Conservation (phyloP, 2,797 vertebrate genomes). For the Fistularia tabacaria region DNA sequence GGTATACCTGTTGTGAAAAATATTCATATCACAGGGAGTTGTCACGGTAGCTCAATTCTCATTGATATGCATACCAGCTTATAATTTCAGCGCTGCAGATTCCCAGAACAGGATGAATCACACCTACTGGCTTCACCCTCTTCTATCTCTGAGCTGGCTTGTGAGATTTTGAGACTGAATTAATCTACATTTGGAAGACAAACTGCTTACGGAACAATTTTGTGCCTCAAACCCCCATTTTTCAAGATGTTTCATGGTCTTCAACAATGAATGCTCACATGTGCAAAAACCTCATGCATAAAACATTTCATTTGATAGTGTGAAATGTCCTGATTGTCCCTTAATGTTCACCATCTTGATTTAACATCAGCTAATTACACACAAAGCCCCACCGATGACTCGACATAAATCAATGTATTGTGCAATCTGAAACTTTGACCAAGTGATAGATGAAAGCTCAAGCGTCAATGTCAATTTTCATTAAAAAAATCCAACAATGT, state of each 20-base stretch:
- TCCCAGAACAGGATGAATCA: conserved; percentile 63
- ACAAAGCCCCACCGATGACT: background rate
- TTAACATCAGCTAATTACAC: background rate
- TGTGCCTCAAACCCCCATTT: background rate
- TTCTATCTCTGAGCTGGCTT: conserved; percentile 20
- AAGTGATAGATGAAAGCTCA: background rate
- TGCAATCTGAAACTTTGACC: background rate
- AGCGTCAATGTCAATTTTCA: background rate
- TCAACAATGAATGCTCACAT: background rate
- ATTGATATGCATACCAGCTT: conserved; percentile 59
- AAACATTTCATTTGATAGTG: background rate
- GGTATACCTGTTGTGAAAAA: conserved; percentile 35
- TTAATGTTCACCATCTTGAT: background rate
- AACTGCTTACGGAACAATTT: conserved; percentile 10
- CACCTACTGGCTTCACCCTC: conserved; percentile 40
- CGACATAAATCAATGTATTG: background rate
- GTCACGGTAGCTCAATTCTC: conserved; percentile 60
- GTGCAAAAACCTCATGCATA: background rate
- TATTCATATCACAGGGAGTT: conserved; percentile 44
- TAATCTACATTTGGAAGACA: conserved; percentile 7
- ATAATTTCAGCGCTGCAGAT: conserved; percentile 55
- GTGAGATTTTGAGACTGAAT: conserved; percentile 32
- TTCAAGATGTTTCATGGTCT: background rate
- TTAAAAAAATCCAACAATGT: too few relatives aligned
- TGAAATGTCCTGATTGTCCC: background rate